Percentiles rank a stretch among this genome's conserved stretches.
phyloP scores from a whole-genome alignment of 2,113 vertebrate genomes.

The Channa maculata region DNA sequence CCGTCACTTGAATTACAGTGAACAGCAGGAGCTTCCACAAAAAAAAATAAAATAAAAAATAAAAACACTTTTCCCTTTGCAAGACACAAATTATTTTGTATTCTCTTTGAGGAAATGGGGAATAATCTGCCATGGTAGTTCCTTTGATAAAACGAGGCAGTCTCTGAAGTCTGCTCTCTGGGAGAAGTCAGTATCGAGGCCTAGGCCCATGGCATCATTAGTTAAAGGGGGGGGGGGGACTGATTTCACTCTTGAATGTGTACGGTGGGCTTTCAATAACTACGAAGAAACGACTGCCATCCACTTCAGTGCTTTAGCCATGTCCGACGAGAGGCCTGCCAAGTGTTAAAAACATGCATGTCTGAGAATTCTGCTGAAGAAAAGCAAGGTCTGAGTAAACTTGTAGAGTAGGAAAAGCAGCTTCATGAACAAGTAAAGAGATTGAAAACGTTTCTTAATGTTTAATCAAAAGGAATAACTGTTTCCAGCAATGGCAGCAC shows the following conservation, averaged over 20 bases:
- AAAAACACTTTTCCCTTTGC: slow-evolving; percentile 18
- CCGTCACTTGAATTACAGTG: slow-evolving; percentile 22
- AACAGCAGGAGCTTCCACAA: slow-evolving; percentile 17
- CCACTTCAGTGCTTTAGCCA: not conserved
- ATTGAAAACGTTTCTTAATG: too few relatives aligned
- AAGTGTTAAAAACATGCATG: slow-evolving; percentile 16
- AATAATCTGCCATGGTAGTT: slow-evolving; percentile 39
- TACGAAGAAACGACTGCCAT: slow-evolving; percentile 10
- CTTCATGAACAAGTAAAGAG: too few relatives aligned
- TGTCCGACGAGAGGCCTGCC: slow-evolving; percentile 7
- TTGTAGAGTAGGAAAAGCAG: not conserved
- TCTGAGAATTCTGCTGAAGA: slow-evolving; percentile 3
- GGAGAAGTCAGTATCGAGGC: slow-evolving; percentile 11
- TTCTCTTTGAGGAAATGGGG: slow-evolving; percentile 63
- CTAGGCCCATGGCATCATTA: slow-evolving; percentile 11
- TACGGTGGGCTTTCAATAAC: too few relatives aligned
- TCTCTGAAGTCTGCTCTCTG: slow-evolving; percentile 48
- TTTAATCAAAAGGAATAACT: too few relatives aligned
- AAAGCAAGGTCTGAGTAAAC: slow-evolving; percentile 5
- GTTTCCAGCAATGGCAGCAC: too few relatives aligned
- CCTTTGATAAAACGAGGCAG: slow-evolving; percentile 38
- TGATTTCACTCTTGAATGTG: slow-evolving; percentile 31
- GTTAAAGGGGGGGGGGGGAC: slow-evolving; percentile 25
- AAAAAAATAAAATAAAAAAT: slow-evolving; percentile 28
- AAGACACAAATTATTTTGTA: slow-evolving; percentile 34